phyloP scores from a whole-genome alignment of 92 coral and sea anemone species.

The Paramuricea clavata region DNA sequence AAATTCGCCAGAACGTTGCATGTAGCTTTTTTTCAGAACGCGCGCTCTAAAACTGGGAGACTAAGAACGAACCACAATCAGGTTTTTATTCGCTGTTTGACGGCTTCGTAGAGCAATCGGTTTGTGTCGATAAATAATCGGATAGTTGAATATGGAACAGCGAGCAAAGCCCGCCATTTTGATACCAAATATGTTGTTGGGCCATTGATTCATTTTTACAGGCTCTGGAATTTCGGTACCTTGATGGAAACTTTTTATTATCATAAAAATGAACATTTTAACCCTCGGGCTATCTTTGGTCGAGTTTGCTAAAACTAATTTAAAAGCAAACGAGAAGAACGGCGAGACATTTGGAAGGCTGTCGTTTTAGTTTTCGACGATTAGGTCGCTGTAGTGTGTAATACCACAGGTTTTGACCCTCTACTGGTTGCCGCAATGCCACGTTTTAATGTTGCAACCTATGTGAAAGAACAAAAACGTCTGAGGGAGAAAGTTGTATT shows the following conservation, averaged over 20 bases:
- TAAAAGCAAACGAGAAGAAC: neutral
- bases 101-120: conserved; percentile 52
- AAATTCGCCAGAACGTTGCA: neutral
- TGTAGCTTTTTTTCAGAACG: neutral
- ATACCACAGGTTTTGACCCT: too few relatives aligned
- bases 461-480: conserved; percentile 19
- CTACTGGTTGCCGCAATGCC: conserved; percentile 34
- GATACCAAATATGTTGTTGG: conserved; percentile 25
- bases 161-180: neutral
- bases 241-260: neutral
- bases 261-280: neutral
- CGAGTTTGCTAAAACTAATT: neutral
- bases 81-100: conserved; percentile 34
- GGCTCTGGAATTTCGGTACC: neutral
- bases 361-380: neutral
- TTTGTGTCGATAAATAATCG: neutral
- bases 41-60: neutral
- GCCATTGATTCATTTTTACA: neutral
- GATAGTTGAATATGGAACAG: neutral
- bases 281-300: neutral
- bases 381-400: neutral
- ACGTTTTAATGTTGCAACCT: conserved; percentile 24
- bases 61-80: neutral
- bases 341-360: neutral
- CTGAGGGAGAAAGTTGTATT: neutral